These are phyloP conservation scores for Musca vetustissima DNA, from an alignment of 1,140 invertebrate species.

Conservation along the genomic window DNA sequence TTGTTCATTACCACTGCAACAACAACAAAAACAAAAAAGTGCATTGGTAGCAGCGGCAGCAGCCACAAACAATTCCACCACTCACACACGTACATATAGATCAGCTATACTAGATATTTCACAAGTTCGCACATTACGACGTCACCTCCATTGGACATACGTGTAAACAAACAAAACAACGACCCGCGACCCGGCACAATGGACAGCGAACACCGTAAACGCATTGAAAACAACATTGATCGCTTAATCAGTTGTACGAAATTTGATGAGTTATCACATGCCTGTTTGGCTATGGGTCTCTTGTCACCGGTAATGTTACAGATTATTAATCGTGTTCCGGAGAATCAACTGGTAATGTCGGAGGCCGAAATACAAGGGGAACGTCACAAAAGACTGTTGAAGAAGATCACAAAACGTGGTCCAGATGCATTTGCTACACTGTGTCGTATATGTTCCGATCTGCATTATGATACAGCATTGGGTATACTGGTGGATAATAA, in stretches of 20 bases:
- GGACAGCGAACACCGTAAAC: constrained; percentile 36
- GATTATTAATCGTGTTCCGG: constrained; percentile 29
- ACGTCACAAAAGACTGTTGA: constrained; percentile 32
- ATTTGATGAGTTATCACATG: constrained; percentile 24
- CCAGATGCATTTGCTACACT: constrained; percentile 37
- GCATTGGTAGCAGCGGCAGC: not conserved
- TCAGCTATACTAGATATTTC: constrained; percentile 1
- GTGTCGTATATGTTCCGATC: constrained; percentile 25
- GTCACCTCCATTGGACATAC: not conserved
- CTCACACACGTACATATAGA: not conserved
- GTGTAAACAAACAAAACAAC: not conserved
- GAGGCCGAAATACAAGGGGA: constrained; percentile 22
- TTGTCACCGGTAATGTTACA: constrained; percentile 33
- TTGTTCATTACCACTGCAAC: not conserved
- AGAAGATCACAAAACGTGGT: constrained; percentile 42
- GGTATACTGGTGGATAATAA: not conserved
- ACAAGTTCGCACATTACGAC: not conserved
- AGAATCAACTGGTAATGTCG: constrained; percentile 17
- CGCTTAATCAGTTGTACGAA: constrained; percentile 34
- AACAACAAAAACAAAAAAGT: not conserved
- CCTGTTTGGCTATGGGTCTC: constrained; percentile 30
- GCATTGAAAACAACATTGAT: constrained; percentile 38
- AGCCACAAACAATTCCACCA: not conserved
- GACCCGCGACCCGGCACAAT: constrained; percentile 1
- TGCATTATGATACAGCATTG: constrained; percentile 28